These are phyloP conservation scores for Nyctibius grandis DNA, from an alignment of 2,797 vertebrate genomes.

Conservation along the genomic window DNA sequence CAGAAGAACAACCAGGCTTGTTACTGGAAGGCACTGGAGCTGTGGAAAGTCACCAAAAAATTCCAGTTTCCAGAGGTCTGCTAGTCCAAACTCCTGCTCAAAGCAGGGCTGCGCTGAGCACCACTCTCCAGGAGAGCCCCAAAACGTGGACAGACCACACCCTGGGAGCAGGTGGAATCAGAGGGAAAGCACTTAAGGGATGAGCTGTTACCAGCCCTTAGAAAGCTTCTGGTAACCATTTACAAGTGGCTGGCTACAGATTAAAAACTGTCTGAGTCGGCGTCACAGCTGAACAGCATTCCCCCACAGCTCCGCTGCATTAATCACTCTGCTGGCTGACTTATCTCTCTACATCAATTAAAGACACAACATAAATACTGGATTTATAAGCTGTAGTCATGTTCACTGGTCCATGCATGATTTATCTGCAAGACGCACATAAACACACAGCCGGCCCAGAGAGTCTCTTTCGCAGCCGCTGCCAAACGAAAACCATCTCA, in stretches of 20 bases:
- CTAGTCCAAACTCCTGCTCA: background rate
- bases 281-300: background rate
- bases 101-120: background rate
- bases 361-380: slow-evolving; percentile 46
- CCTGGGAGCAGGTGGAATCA: background rate
- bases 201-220: background rate
- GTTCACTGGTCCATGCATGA: background rate
- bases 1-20: background rate
- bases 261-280: background rate
- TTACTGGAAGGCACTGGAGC: background rate
- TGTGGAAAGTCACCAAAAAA: background rate
- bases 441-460: background rate
- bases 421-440: slow-evolving; percentile 6
- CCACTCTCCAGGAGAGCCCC: background rate
- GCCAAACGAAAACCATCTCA: background rate
- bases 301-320: background rate
- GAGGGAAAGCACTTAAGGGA: background rate
- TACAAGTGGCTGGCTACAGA: background rate
- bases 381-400: slow-evolving; percentile 34
- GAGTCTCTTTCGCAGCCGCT: background rate
- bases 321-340: slow-evolving; percentile 39
- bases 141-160: rapidly evolving
- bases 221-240: background rate
- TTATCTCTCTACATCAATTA: slow-evolving; percentile 3
- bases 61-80: background rate